Percentiles rank a stretch among this genome's conserved stretches.
These are phyloP conservation scores for Oryzias curvinotus DNA, from an alignment of 2,113 vertebrate genomes.

Conservation along the genomic window DNA sequence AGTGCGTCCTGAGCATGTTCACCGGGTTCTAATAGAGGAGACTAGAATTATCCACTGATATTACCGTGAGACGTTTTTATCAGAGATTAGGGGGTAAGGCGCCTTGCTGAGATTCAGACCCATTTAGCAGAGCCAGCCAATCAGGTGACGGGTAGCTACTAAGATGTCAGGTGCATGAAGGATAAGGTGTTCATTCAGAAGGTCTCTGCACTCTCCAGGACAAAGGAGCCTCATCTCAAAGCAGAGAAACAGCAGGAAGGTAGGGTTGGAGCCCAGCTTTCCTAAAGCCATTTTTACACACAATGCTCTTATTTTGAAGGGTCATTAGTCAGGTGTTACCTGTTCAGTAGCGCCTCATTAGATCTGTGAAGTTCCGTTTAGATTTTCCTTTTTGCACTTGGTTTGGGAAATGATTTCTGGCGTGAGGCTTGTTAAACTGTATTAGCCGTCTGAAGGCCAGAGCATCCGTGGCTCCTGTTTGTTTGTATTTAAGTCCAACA, in stretches of 20 bases:
- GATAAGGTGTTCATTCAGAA: conserved; percentile 71
- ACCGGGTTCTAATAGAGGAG: conserved; percentile 21
- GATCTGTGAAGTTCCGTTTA: no score
- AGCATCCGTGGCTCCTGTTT: not conserved
- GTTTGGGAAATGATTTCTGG: no score
- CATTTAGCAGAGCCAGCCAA: conserved; percentile 67
- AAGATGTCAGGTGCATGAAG: conserved; percentile 55
- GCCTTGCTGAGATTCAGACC: conserved; percentile 64
- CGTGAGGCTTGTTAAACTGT: no score
- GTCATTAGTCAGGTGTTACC: no score
- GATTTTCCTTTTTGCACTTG: no score
- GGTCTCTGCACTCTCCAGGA: conserved; percentile 39
- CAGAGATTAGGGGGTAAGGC: conserved; percentile 80
- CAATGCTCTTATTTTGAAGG: no score
- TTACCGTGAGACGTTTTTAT: conserved; percentile 70
- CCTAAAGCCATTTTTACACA: no score
- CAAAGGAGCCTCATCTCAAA: conserved; percentile 39
- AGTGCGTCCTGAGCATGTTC: conserved; percentile 25
- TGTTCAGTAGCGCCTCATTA: no score
- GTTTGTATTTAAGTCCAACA: not conserved
- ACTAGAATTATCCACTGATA: conserved; percentile 70
- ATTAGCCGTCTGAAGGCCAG: no score
- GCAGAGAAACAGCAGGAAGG: conserved; percentile 48
- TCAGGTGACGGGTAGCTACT: conserved; percentile 54
- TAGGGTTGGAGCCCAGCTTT: not conserved